A percentile compares a stretch with the other conserved stretches of the same genome.
Conservation (phyloP, 2,113 vertebrate species). For the Stegostoma tigrinum region DNA sequence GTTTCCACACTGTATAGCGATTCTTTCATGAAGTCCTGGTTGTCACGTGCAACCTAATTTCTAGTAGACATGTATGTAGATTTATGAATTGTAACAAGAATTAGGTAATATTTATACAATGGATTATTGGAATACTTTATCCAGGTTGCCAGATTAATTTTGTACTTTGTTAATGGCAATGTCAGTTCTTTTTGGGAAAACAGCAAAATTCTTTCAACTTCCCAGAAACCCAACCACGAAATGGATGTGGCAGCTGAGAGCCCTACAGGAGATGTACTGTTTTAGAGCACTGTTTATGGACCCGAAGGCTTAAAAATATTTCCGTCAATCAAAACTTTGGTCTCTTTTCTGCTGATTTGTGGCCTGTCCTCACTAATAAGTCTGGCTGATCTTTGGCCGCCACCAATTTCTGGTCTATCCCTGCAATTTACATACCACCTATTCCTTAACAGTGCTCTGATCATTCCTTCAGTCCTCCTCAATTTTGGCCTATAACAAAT, state of each 20-base stretch:
- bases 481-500: background rate
- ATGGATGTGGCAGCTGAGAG: background rate
- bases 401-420: background rate
- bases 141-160: background rate
- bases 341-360: too few species aligned
- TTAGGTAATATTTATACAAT: background rate
- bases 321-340: background rate
- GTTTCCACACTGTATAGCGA: too few species aligned
- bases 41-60: background rate
- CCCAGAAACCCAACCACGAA: background rate
- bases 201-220: too few species aligned
- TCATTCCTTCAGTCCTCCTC: background rate
- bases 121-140: background rate
- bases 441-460: background rate
- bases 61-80: background rate
- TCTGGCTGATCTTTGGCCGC: background rate
- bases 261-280: background rate
- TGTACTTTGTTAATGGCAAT: too few species aligned
- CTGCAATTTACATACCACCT: background rate
- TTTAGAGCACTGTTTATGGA: background rate
- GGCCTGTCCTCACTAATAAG: background rate
- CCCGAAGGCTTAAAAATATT: background rate
- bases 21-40: background rate
- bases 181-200: too few species aligned
- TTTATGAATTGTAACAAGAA: background rate